Evolutionary conservation across 1,140 invertebrate genomes (phyloP), one percentile per base, ranked within the genome.

Genomic region (Pseudomyrmex dendroicus): DNA sequence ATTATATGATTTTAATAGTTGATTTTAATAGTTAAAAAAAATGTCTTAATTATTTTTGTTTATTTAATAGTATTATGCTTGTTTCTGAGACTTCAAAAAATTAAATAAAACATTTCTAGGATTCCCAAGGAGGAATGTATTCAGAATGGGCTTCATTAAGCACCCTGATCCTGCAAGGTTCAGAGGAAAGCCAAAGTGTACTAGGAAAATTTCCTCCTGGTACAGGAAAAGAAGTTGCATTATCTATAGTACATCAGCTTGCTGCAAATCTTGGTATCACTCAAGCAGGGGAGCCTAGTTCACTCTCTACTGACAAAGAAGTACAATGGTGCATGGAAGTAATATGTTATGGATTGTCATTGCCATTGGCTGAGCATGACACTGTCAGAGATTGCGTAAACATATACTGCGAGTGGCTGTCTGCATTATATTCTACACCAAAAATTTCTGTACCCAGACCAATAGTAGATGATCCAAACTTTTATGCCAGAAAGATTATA

Each of bases 371-470:
- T 52, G 98, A 99, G 92, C 98, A 99, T 93, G 98, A 99, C 87
- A 98, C 98, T 0, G 97, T 99, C 57, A 96, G 98, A 85, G 98
- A 99, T 93, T 99, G 98, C 94, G 98, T 99, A 9, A 98, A 98
- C 93, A 97, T 99, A 25, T 99, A 99, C 92, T 99, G 98, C 93
- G 98, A 99, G 91, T 99, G 99, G 99, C 94, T 99, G 44, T 97
- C 97, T 0, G 97, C 98, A 0, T 94, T 99, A 67, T 96, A 98
- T 88, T 97, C 98, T 84, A 92, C 95, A 82, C 97, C 98, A 1
- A 97, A 98, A 89, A 95, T 97, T 86, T 96, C 96, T 87, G 97
- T 99, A 20, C 98, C 98, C 0, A 96, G 96, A 89, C 98, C 97
- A 2, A 96, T 99, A 13, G 95, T 96, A 54, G 97, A 98, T 68